Conservation (phyloP, 1,140 invertebrate species). For the Formica exsecta region DNA sequence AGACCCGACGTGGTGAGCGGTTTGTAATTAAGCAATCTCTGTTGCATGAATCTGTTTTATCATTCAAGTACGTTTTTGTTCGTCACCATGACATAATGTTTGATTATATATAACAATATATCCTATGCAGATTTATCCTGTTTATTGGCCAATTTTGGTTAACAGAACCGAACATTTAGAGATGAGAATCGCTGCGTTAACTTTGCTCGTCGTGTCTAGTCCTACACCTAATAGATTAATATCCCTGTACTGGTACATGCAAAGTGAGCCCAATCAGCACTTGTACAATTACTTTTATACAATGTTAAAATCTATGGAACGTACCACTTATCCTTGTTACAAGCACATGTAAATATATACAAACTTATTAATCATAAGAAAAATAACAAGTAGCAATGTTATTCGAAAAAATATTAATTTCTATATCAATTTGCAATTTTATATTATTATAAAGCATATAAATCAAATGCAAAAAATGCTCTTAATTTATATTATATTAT, state of each 20-base stretch:
- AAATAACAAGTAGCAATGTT: background rate
- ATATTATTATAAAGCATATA: background rate
- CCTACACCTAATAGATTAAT: conserved; percentile 89
- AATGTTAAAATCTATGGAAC: conserved; percentile 90
- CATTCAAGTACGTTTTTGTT: background rate
- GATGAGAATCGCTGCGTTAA: conserved; percentile 89
- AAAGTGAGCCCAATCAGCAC: conserved; percentile 88
- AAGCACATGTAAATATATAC: conserved; percentile 86
- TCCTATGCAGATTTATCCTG: conserved; percentile 87
- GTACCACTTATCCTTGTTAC: conserved; percentile 89
- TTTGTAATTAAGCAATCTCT: background rate
- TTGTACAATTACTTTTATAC: conserved; percentile 91
- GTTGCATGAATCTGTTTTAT: background rate
- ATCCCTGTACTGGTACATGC: conserved; percentile 90
- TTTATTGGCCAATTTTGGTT: conserved; percentile 90
- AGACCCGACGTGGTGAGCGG: conserved; percentile 87
- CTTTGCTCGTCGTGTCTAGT: conserved; percentile 88
- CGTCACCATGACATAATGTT: background rate
- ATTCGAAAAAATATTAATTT: background rate
- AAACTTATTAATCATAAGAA: conserved; percentile 3
- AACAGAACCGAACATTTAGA: conserved; percentile 90
- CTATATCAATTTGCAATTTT: background rate
- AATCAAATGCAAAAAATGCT: background rate
- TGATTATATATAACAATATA: background rate
- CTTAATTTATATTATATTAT: too few species aligned